Conservation (phyloP, 2,113 vertebrate genomes). For the Varanus komodoensis region DNA sequence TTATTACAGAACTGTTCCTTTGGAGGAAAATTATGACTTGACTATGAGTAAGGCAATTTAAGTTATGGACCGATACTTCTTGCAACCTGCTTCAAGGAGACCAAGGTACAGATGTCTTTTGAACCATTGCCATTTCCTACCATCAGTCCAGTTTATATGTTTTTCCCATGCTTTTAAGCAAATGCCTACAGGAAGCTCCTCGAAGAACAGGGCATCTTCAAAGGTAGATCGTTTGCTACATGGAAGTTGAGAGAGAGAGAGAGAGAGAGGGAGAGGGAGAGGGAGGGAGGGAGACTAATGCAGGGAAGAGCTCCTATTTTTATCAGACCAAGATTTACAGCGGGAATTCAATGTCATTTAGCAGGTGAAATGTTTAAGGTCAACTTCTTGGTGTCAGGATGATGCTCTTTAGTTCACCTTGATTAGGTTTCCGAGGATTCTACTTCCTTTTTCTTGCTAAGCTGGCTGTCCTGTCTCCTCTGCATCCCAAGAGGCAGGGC, state of each 20-base stretch:
- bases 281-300: background rate
- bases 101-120: background rate
- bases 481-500: background rate
- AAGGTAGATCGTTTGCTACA: background rate
- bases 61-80: background rate
- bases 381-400: background rate
- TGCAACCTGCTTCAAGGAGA: background rate
- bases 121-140: background rate
- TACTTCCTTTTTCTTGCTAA: constrained; percentile 31
- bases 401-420: constrained; percentile 16
- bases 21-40: background rate
- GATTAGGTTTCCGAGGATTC: fast-evolving
- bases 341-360: background rate
- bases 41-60: background rate
- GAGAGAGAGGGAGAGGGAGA: no score
- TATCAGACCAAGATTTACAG: background rate
- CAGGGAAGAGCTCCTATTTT: background rate
- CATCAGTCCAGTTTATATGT: background rate
- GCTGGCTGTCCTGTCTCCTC: background rate
- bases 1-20: background rate
- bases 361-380: background rate
- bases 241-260: background rate
- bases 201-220: background rate
- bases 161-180: background rate
- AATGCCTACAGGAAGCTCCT: background rate